Base-by-base conservation (phyloP, 2,888 invertebrate species). In the Crioceris asparagi region DNA sequence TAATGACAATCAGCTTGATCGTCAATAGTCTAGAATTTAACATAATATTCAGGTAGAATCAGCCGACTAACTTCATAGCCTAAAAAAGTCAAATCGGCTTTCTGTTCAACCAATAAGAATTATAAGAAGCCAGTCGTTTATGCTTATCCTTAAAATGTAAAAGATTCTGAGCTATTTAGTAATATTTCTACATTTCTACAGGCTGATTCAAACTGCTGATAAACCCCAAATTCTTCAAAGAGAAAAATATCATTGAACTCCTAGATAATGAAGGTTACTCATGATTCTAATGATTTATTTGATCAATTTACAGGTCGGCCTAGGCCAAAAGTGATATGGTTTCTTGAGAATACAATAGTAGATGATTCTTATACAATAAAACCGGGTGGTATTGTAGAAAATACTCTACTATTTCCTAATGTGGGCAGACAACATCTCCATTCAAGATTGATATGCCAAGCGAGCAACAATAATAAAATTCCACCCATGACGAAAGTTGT, bases 341-440 rank as follows among this genome's bases (percentile, higher is more conserved):
- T 79, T 65, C 71, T 86, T 52, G 87, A 87, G 60, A 86, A 86
- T 62, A 74, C 75, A 17, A 77, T 87, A 54, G 81, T 87, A 58
- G 87, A 87, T 63, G 85, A 86, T 59, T 81, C 84, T 17, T 86
- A 72, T 64, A 81, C 83, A 58, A 75, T 72, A 62, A 72, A 73
- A 29, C 58, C 66, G 17, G 79, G 82, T 49, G 81, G 79, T 23
- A 67, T 78, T 47, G 83, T 84, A 36, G 74, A 83, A 56, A 88
- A 88, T 69, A 79, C 80, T 52, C 71, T 88, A 53, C 77, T 77
- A 44, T 85, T 83, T 59, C 81, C 83, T 40, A 81, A 77, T 60
- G 76, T 90, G 50, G 83, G 83, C 19, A 68, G 88, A 40, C 83
- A 85, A 64, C 86, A 90, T 66, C 72, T 87, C 51, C 82, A 86